Conservation (phyloP, 2,113 vertebrate species). For the Chauna torquata region DNA sequence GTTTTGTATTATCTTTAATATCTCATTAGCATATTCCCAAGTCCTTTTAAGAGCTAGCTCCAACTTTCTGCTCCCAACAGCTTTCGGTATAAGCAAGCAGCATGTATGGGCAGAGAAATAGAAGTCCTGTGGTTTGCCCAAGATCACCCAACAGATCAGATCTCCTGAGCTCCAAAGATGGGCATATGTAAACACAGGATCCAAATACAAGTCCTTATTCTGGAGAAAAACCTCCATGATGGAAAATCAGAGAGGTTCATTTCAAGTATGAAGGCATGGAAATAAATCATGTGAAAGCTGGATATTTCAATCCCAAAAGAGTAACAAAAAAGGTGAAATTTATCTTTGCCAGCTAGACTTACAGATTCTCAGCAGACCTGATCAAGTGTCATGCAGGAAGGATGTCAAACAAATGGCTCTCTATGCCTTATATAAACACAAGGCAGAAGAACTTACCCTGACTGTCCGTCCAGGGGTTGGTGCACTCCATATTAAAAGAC, state of each 20-base stretch:
- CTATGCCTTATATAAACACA: not conserved
- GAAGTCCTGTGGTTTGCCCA: not conserved
- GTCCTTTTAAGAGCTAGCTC: not conserved
- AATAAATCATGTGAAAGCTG: not conserved
- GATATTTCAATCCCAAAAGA: not conserved
- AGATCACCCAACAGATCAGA: not conserved
- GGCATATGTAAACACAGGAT: not conserved
- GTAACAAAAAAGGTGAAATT: not conserved
- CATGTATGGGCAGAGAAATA: not conserved
- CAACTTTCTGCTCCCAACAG: not conserved
- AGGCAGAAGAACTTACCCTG: not conserved
- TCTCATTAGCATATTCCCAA: not conserved
- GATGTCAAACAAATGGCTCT: not conserved
- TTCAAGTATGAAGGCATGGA: not conserved
- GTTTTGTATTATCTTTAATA: not conserved
- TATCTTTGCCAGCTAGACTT: not conserved
- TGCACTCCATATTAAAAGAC: not conserved
- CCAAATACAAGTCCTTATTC: not conserved
- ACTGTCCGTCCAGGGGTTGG: not conserved
- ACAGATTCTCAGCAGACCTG: not conserved
- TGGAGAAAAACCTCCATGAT: not conserved
- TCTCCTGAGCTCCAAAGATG: not conserved
- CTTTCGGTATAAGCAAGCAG: not conserved
- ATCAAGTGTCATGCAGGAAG: not conserved
- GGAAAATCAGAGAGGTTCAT: not conserved